Percentiles rank a stretch among this genome's conserved stretches.
These are phyloP conservation scores for Pediacus dermestoides DNA, from an alignment of 2,888 invertebrate genomes.

Conservation along the genomic window DNA sequence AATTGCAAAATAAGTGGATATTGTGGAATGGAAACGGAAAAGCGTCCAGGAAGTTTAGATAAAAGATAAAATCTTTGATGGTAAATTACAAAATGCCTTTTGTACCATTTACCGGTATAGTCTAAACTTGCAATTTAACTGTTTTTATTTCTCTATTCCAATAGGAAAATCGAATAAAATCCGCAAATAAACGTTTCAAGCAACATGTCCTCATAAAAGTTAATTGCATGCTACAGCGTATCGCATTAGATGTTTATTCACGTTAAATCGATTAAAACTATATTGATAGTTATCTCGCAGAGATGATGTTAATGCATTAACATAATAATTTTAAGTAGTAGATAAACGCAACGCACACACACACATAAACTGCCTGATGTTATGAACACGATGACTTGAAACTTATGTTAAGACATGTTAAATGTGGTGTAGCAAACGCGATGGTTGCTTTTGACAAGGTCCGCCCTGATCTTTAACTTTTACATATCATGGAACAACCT, in stretches of 20 bases:
- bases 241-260: conserved; percentile 24
- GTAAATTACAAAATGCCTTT: too few relatives aligned
- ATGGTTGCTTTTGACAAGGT: conserved; percentile 34
- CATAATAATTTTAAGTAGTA: conserved; percentile 30
- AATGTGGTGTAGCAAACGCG: conserved; percentile 36
- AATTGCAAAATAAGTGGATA: too few relatives aligned
- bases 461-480: conserved; percentile 34
- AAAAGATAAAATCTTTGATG: too few relatives aligned
- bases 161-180: too few relatives aligned
- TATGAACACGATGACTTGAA: conserved; percentile 30
- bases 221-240: too few relatives aligned
- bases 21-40: too few relatives aligned
- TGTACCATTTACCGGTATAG: too few relatives aligned
- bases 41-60: too few relatives aligned
- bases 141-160: too few relatives aligned
- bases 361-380: conserved; percentile 11
- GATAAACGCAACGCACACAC: conserved; percentile 24
- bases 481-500: conserved; percentile 27
- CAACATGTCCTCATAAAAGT: too few relatives aligned
- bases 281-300: conserved; percentile 18
- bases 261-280: conserved; percentile 32
- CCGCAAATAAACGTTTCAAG: too few relatives aligned
- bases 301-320: conserved; percentile 22
- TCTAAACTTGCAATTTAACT: too few relatives aligned
- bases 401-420: conserved; percentile 33